Evolutionary conservation across 2,888 invertebrate species (phyloP).

Genomic region (Odiellus spinosus): DNA sequence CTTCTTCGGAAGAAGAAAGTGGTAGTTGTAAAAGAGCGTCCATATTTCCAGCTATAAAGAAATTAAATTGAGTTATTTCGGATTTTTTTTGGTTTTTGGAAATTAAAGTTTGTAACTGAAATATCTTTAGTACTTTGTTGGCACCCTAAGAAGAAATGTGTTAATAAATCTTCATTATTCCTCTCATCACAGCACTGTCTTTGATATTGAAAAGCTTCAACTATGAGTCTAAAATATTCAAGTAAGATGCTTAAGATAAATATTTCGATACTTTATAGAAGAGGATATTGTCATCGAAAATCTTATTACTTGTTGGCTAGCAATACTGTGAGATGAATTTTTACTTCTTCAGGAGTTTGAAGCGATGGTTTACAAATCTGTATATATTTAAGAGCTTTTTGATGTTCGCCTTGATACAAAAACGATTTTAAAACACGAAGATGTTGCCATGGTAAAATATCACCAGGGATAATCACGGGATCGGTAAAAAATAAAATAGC

Average conservation of each 20-base stretch:
- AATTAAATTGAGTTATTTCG: too few species aligned
- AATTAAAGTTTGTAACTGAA: slow-evolving; percentile 3
- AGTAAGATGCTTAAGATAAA: slow-evolving; percentile 2
- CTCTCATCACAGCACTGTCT: slow-evolving; percentile 39
- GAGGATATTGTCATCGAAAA: neutral
- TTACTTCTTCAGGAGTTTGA: slow-evolving; percentile 37
- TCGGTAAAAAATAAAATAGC: slow-evolving; percentile 49
- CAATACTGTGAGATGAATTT: slow-evolving; percentile 41
- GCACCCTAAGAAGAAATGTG: slow-evolving; percentile 40
- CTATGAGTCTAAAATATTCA: slow-evolving; percentile 33
- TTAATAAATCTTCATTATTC: slow-evolving; percentile 36
- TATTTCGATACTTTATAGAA: slow-evolving; percentile 3
- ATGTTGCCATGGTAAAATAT: slow-evolving; percentile 56
- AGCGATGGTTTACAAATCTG: slow-evolving; percentile 43
- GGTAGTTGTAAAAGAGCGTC: slow-evolving; percentile 45
- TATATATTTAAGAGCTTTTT: slow-evolving; percentile 52
- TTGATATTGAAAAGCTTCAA: slow-evolving; percentile 48
- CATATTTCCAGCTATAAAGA: slow-evolving; percentile 25
- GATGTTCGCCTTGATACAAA: slow-evolving; percentile 48
- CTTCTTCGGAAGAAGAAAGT: slow-evolving; percentile 46
- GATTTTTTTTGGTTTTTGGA: too few species aligned
- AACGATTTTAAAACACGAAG: slow-evolving; percentile 45
- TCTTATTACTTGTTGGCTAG: slow-evolving; percentile 39
- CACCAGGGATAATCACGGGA: slow-evolving; percentile 40
- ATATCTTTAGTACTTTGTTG: slow-evolving; percentile 36